These are phyloP conservation scores for Drosophila quadrilineata DNA, from an alignment of 1,140 invertebrate genomes.

Conservation along the genomic window DNA sequence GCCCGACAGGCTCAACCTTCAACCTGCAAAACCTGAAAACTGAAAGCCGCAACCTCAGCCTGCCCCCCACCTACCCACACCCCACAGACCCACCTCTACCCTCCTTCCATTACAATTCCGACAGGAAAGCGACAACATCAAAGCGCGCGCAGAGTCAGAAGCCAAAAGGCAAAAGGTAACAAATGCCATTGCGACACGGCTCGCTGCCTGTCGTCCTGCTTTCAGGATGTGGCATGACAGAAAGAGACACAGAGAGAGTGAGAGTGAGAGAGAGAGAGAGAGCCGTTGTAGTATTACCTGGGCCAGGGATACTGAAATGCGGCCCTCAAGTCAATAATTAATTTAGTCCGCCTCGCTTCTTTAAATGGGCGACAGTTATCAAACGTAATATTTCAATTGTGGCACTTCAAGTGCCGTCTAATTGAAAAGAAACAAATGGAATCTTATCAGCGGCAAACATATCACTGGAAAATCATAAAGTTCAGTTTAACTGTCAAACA, in stretches of 20 bases:
- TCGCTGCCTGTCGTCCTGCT: slow-evolving; percentile 24
- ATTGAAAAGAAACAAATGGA: slow-evolving; percentile 57
- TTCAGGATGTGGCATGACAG: neutral
- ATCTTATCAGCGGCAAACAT: slow-evolving; percentile 18
- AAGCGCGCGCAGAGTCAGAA: slow-evolving; percentile 48
- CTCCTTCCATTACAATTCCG: slow-evolving; percentile 10
- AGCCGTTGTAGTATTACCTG: neutral
- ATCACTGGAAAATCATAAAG: neutral
- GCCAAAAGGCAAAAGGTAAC: slow-evolving; percentile 51
- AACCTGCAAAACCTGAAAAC: no score
- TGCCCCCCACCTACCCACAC: slow-evolving; percentile 1
- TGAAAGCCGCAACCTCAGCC: neutral
- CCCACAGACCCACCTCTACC: slow-evolving; percentile 6
- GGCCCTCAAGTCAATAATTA: slow-evolving; percentile 15
- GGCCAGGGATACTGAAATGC: neutral
- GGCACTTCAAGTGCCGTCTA: slow-evolving; percentile 19
- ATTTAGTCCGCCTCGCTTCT: slow-evolving; percentile 32
- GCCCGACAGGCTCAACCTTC: neutral
- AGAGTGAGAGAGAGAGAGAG: neutral
- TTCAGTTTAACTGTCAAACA: slow-evolving; percentile 8
- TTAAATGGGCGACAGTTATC: slow-evolving; percentile 54
- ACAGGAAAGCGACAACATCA: slow-evolving; percentile 46
- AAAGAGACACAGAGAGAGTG: neutral
- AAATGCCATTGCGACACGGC: slow-evolving; percentile 46
- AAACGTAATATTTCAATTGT: slow-evolving; percentile 70